A percentile compares a stretch with the other conserved stretches of the same genome.
phyloP scores from a whole-genome alignment of 2,888 invertebrate species.

The Mesorhabditis spiculigera region DNA sequence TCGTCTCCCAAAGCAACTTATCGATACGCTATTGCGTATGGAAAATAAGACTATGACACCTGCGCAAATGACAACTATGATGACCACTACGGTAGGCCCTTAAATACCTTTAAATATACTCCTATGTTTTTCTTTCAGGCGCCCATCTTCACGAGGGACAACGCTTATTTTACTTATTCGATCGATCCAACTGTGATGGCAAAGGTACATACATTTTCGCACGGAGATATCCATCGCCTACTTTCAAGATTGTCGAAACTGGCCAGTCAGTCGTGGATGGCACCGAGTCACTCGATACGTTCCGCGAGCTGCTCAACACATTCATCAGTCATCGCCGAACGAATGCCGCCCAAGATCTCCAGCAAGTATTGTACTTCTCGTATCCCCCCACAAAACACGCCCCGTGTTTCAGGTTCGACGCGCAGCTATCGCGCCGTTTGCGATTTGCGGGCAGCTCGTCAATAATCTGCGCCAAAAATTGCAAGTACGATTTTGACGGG shows the following conservation, averaged over 20 bases:
- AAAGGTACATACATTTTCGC: background rate
- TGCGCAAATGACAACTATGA: background rate
- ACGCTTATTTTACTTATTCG: background rate
- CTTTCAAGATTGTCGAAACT: background rate
- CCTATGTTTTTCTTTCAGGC: background rate
- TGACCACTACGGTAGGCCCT: background rate
- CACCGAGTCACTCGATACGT: background rate
- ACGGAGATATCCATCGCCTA: background rate
- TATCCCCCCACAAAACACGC: no score
- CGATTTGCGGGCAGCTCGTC: constrained; percentile 47
- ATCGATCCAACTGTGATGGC: background rate
- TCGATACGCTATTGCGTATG: constrained; percentile 17
- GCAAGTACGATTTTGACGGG: no score
- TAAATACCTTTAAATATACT: background rate
- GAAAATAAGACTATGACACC: constrained; percentile 17
- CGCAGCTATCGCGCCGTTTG: constrained; percentile 51
- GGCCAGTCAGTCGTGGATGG: background rate
- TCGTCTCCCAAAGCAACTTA: constrained; percentile 24
- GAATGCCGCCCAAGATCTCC: no score
- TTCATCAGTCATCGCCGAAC: background rate
- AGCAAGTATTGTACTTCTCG: no score
- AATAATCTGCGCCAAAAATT: constrained; percentile 32
- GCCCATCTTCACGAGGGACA: background rate
- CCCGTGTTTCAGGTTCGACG: constrained; percentile 20
- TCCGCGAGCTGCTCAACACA: background rate